Evolutionary conservation across 2,797 vertebrate species (phyloP), one percentile per base, ranked within the genome.

Genomic region (Cephalopachus bancanus): DNA sequence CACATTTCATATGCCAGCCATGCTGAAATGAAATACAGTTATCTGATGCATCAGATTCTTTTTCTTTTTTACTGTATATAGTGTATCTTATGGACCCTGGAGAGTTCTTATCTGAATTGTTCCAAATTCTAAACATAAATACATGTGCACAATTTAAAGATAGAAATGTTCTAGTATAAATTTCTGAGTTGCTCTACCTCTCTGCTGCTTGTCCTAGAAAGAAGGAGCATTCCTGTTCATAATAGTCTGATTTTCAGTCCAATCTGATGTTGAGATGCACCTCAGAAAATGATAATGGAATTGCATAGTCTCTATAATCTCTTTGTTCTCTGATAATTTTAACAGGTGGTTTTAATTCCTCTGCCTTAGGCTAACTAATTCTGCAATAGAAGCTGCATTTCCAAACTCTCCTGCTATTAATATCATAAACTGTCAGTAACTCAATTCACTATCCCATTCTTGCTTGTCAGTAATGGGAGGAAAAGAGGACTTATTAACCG

Each of bases 361-460:
- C 28, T 93, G 4, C 26, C 20, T 71, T 83, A 92, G 59, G 76
- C 22, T 53, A 87, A 57, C 24, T 51, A 30, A 85, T 72, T 90
- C 81, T 94, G 30, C 44, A 90, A 28, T 11, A 53, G 49, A 86
- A 88, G 49, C 59, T 95, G 37, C 15, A 93, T 30, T 55, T 96
- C 62, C 16, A 94, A 44, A 83, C 26, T 55, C 62, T 83, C 19
- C 17, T 33, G 12, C 6, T 37, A 37, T 37, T 37, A 37, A 37
- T n/a, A 44, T 19, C 44, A 53, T 71, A 74, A 75, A 81, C 65
- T 89, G 10, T 81, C 53, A 44, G 30, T 55, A 64, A 75, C 10
- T 22, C 19, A 86, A 91, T 79, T 95, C 28, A 86, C 24, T 9
- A 51, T 26, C 33, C 12, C 20, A 4, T 93, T 88, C 37, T 79